Percentiles rank a stretch among this genome's conserved stretches.
Conservation (phyloP, 1,140 invertebrate genomes). For the Caenorhabditis inopinata region DNA sequence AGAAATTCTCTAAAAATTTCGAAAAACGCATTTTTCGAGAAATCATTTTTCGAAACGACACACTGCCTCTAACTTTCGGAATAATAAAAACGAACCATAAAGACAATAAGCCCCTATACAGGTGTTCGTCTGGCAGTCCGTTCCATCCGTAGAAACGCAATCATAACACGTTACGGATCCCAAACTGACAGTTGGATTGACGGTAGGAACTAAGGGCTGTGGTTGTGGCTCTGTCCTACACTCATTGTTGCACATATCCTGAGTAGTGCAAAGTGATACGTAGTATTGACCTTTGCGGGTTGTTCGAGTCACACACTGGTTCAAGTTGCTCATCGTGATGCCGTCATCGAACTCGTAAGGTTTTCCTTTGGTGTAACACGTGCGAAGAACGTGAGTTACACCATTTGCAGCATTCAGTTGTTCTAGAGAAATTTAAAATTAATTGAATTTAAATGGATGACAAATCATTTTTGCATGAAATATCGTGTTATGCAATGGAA, state of each 20-base stretch:
- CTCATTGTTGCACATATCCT: constrained; percentile 14
- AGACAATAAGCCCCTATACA: constrained; percentile 10
- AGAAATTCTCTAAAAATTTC: too few relatives aligned
- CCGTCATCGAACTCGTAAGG: not conserved
- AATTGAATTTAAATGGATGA: not conserved
- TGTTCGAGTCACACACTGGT: not conserved
- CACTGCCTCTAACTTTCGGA: too few relatives aligned
- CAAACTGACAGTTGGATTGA: not conserved
- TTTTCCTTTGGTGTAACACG: constrained; percentile 21
- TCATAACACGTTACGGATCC: constrained; percentile 14
- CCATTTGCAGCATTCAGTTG: constrained; percentile 20
- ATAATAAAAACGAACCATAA: not conserved
- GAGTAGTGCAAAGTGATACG: not conserved
- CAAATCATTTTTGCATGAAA: too few relatives aligned
- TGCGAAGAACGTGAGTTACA: not conserved
- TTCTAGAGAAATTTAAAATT: not conserved
- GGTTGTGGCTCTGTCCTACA: not conserved
- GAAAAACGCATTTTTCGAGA: too few relatives aligned
- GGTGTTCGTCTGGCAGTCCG: not conserved
- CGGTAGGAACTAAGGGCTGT: not conserved
- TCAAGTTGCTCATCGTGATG: not conserved
- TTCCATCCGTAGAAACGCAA: not conserved
- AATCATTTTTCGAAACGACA: too few relatives aligned
- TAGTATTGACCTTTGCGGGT: not conserved
- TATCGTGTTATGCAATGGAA: too few relatives aligned